Evolutionary conservation across 2,888 invertebrate genomes (phyloP).

Genomic region (Thymelicus sylvestris): DNA sequence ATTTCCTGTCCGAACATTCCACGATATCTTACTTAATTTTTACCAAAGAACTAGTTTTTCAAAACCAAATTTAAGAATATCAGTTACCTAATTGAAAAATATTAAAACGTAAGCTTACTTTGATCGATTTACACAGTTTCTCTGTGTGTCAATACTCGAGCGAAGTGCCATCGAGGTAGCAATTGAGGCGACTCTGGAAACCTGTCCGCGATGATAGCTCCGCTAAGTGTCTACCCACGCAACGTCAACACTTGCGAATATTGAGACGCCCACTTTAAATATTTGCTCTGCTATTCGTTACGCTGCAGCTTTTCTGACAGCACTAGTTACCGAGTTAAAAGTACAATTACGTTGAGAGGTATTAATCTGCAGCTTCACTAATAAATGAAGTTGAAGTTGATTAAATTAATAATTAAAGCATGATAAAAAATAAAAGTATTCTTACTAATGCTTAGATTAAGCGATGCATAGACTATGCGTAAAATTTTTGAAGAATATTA

Average conservation of each 20-base stretch:
- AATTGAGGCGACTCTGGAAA: conserved; percentile 38
- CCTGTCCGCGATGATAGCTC: conserved; percentile 44
- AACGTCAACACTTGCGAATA: conserved; percentile 46
- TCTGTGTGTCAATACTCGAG: conserved; percentile 41
- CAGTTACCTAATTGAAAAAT: too few species aligned
- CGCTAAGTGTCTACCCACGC: conserved; percentile 47
- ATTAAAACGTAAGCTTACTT: neutral
- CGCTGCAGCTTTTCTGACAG: conserved; percentile 16
- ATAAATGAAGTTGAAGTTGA: too few species aligned
- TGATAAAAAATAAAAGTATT: too few species aligned
- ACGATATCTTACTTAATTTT: too few species aligned
- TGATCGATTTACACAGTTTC: conserved; percentile 16
- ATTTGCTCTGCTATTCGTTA: conserved; percentile 35
- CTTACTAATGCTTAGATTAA: too few species aligned
- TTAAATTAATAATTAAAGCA: too few species aligned
- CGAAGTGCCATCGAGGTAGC: conserved; percentile 50
- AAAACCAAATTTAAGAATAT: too few species aligned
- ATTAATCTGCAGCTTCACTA: too few species aligned
- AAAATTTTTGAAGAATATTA: too few species aligned
- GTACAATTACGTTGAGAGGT: neutral
- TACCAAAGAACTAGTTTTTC: too few species aligned
- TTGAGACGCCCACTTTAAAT: conserved; percentile 42
- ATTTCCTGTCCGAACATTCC: too few species aligned
- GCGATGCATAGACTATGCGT: too few species aligned
- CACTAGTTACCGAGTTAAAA: conserved; percentile 9